Evolutionary conservation across 2,797 vertebrate genomes (phyloP), one percentile per base, ranked within the genome.

Genomic region (Lacerta viridis): DNA sequence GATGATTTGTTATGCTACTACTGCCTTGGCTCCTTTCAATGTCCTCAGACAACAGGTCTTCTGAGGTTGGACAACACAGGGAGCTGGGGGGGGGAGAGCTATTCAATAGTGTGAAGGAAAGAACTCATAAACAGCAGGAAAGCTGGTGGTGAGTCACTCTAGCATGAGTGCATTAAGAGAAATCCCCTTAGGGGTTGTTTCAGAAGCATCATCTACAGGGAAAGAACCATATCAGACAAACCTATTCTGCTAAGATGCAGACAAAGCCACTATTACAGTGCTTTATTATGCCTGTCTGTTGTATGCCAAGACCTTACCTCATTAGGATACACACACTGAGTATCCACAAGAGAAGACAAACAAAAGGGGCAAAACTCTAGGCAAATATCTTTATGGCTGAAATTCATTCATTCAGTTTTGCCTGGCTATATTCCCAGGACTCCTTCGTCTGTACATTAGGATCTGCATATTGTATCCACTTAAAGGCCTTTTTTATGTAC

Each of bases 251-350:
- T 85, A 89, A 39, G 36, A 85, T 46, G 41, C 88, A 75, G 88
- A 85, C 78, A 80, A 80, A 85, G 59, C 59, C 77, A 66, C 83
- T 86, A 85, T 89, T 81, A 89, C 84, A 75, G 59, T 80, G 83
- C 69, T 85, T 80, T 85, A 85, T 89, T 89, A 85, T 68, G 83
- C 69, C 41, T 89, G 83, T 83, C 59, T 85, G 10, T 81, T n/a
- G 69, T 85, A 89, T 76, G 33, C 36, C 86, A 64, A 85, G 69
- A 86, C 33, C 87, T n/a, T 1, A 81, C 69, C 6, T 92, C 27
- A 66, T 78, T 82, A 91, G 76, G 1, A 79, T 80, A 39, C 59
- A 33, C 46, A 89, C 88, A 89, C 76, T 80, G n/a, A 59, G 41
- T 75, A 85, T 36, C 36, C 50, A 82, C 23, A 46, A 85, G 64